Evolutionary conservation across 2,888 invertebrate species (phyloP).

Genomic region (Drosophila pseudotakahashii): DNA sequence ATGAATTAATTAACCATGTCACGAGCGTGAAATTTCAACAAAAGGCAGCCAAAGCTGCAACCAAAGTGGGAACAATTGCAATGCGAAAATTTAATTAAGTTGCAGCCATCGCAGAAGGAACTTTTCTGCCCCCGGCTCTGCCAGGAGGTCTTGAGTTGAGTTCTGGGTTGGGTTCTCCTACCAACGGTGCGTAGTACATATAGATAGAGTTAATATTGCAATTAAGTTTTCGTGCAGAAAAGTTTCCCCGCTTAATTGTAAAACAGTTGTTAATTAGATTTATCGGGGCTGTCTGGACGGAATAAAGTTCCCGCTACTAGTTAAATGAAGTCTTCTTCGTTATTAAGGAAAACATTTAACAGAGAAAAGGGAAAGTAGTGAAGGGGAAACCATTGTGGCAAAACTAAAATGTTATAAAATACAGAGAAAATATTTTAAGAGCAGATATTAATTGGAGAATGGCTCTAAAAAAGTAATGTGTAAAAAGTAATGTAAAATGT

Average conservation of each 20-base stretch:
- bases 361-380: neutral
- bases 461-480: neutral
- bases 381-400: neutral
- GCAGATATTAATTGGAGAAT: no score
- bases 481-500: neutral
- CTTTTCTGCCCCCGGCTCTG: constrained; percentile 33
- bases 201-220: constrained; percentile 59
- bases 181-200: constrained; percentile 7
- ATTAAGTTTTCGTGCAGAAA: constrained; percentile 51
- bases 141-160: constrained; percentile 8
- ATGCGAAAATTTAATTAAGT: constrained; percentile 71
- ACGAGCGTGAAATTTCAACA: constrained; percentile 69
- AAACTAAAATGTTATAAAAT: neutral
- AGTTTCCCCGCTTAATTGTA: constrained; percentile 54
- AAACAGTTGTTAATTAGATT: constrained; percentile 58
- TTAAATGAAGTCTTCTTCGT: constrained; percentile 13
- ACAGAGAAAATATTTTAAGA: no score
- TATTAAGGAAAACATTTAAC: neutral
- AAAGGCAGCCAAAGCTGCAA: constrained; percentile 50
- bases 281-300: constrained; percentile 30
- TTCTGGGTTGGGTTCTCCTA: no score
- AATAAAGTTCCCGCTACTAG: neutral
- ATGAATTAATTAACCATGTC: constrained; percentile 75
- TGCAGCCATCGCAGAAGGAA: constrained; percentile 42
- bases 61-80: constrained; percentile 59